phyloP scores from a whole-genome alignment of 2,797 vertebrate species.

The Eulemur albifrons region DNA sequence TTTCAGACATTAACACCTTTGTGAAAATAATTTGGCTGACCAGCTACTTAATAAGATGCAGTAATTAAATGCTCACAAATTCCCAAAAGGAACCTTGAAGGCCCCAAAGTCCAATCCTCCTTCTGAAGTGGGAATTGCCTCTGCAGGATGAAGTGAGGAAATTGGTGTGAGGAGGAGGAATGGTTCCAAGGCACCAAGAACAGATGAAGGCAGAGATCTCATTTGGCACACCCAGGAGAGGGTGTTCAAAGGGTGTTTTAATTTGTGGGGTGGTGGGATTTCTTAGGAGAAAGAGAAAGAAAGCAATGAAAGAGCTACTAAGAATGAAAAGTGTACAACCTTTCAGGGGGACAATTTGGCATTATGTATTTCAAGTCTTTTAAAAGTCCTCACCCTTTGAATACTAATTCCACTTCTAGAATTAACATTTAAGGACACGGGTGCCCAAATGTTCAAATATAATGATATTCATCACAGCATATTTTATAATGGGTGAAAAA shows the following conservation, averaged over 20 bases:
- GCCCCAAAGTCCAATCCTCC: not conserved
- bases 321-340: not conserved
- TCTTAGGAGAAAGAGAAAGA: not conserved
- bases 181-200: not conserved
- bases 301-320: not conserved
- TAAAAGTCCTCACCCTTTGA: not conserved
- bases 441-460: not conserved
- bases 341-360: not conserved
- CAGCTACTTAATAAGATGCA: not conserved
- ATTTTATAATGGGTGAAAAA: not conserved
- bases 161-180: not conserved
- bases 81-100: not conserved
- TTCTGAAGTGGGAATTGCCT: not conserved
- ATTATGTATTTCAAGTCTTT: not conserved
- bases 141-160: not conserved
- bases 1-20: not conserved
- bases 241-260: not conserved
- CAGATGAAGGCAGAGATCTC: not conserved
- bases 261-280: not conserved
- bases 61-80: not conserved
- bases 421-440: not conserved
- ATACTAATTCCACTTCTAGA: not conserved
- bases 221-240: not conserved
- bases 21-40: conserved; percentile 15
- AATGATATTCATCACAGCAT: not conserved